Evolutionary conservation across 2,797 vertebrate genomes (phyloP), one percentile per base, ranked within the genome.

Genomic region (Loriculus beryllinus): DNA sequence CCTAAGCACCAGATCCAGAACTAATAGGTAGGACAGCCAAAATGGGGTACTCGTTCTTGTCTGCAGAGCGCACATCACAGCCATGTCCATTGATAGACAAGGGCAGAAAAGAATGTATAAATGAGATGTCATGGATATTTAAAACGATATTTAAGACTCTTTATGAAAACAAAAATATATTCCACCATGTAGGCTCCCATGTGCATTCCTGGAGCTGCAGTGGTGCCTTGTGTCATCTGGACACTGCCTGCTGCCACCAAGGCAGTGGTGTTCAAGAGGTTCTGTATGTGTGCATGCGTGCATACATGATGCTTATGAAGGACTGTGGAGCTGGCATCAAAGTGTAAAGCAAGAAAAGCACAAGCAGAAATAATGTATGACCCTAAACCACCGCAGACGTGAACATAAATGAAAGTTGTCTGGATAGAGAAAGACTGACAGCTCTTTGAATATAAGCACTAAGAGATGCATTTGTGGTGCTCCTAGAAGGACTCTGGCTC

Each of bases 301-400:
- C 2, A 1, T 52, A 54, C 0, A 0, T n/a, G 56, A 83, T 57
- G 67, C 63, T 74, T 52, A 62, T 1, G 7, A 83, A 69, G 63
- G 64, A 64, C 63, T 45, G 39, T 4, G 2, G 47, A 81, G 60
- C n/a, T 56, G 63, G 40, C 62, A 67, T 43, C 43, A 25, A 79
- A 82, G 43, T 10, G 43, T 42, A 90, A 86, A 90, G 69, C 62
- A 88, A 75, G 42, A 93, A 78, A 2, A 92, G 59, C 25, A 31
- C 45, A 86, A 90, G 74, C 59, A 95, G 91, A 91, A 97, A 90
- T 76, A 79, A 90, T 80, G 68, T 22, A 56, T 91, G 82, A 96
- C 67, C 51, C 70, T 79, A 69, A 86, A 57, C 40, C 28, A 94
- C 68, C 39, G 42, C 39, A 75, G 72, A 89, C 2, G 1, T 62